phyloP scores from a whole-genome alignment of 1,140 invertebrate genomes.

The Nasonia vitripennis region DNA sequence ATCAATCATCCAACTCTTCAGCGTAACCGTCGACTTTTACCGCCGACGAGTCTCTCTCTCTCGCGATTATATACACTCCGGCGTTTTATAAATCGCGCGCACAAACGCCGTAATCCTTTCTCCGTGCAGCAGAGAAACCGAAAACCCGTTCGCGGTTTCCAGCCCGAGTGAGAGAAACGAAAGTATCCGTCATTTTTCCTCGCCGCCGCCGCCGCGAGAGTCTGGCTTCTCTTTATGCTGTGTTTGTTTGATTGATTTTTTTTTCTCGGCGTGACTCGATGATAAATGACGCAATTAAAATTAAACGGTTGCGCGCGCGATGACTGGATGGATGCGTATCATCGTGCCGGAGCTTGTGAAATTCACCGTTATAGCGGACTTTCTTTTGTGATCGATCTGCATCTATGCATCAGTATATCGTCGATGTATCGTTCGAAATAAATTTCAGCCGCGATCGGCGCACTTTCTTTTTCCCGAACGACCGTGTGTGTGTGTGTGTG shows the following conservation, averaged over 20 bases:
- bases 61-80: not conserved
- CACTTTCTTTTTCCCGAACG: not conserved
- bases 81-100: slow-evolving; percentile 8
- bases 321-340: too few relatives aligned
- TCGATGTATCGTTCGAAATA: too few relatives aligned
- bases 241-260: not conserved
- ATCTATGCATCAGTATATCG: too few relatives aligned
- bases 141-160: slow-evolving; percentile 47
- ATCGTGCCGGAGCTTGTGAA: too few relatives aligned
- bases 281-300: not conserved
- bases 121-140: slow-evolving; percentile 36
- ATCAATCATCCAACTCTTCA: too few relatives aligned
- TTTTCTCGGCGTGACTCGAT: not conserved
- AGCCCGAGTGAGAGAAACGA: slow-evolving; percentile 40
- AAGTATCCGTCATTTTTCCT: slow-evolving; percentile 35
- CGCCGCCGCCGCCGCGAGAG: not conserved
- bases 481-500: not conserved
- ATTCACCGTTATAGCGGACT: too few relatives aligned
- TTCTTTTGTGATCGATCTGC: too few relatives aligned
- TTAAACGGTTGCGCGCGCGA: too few relatives aligned
- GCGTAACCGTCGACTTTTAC: slow-evolving; percentile 20
- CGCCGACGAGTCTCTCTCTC: not conserved
- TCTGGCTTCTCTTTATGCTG: slow-evolving; percentile 1
- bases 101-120: slow-evolving; percentile 34
- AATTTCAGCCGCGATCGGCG: not conserved